A percentile compares a stretch with the other conserved stretches of the same genome.
phyloP scores from a whole-genome alignment of 1,140 invertebrate species.

The Trichonephila clavata region DNA sequence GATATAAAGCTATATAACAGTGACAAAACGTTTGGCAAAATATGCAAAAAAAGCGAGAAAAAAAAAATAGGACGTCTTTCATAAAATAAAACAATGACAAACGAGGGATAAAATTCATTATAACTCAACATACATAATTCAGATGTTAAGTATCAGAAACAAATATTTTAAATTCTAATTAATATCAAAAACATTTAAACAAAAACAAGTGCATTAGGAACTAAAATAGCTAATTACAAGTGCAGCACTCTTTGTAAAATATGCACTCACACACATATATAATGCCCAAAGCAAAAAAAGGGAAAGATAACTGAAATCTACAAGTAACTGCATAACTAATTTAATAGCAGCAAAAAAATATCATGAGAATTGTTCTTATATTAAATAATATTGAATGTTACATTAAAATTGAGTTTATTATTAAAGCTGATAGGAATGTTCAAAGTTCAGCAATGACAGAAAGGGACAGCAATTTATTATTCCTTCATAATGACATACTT shows the following conservation, averaged over 20 bases:
- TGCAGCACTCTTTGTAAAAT: slow-evolving; percentile 40
- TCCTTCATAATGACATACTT: too few species aligned
- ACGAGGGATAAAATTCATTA: slow-evolving; percentile 36
- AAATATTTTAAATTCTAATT: slow-evolving; percentile 55
- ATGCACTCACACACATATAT: neutral
- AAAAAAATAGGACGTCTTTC: slow-evolving; percentile 1
- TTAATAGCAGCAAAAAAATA: neutral
- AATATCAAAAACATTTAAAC: slow-evolving; percentile 47
- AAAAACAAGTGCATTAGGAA: slow-evolving; percentile 37
- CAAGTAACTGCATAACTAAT: neutral
- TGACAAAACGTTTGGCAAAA: neutral
- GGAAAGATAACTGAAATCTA: neutral
- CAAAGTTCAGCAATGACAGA: neutral
- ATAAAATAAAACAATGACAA: slow-evolving; percentile 38
- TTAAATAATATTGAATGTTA: neutral
- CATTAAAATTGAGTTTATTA: neutral
- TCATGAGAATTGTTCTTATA: neutral
- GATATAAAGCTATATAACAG: too few species aligned
- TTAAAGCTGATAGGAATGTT: neutral
- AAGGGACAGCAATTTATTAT: neutral
- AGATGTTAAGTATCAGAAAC: slow-evolving; percentile 39
- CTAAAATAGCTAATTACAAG: slow-evolving; percentile 47
- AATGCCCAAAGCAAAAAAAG: slow-evolving; percentile 25
- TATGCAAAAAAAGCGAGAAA: neutral
- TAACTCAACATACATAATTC: slow-evolving; percentile 43